These are phyloP conservation scores for Drosophila neutralis DNA, from an alignment of 2,888 invertebrate species.

Conservation along the genomic window DNA sequence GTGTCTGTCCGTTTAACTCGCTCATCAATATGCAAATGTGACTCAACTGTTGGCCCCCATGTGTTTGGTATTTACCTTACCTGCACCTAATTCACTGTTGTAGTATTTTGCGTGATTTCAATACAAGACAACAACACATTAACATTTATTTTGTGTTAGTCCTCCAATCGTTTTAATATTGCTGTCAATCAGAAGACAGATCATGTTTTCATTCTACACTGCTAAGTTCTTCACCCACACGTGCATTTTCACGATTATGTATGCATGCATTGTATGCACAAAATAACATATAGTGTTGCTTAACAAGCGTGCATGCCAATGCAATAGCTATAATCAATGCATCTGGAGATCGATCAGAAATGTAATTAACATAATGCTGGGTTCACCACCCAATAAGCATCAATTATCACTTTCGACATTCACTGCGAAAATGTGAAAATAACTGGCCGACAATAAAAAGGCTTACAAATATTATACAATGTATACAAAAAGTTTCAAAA, in stretches of 20 bases:
- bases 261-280: neutral
- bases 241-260: neutral
- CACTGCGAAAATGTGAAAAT: neutral
- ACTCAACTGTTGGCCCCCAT: slow-evolving; percentile 31
- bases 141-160: slow-evolving; percentile 50
- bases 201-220: slow-evolving; percentile 25
- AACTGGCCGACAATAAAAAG: neutral
- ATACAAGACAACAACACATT: slow-evolving; percentile 72
- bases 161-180: slow-evolving; percentile 26
- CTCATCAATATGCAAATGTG: slow-evolving; percentile 70
- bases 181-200: slow-evolving; percentile 7
- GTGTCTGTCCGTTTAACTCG: slow-evolving; percentile 33
- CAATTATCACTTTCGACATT: neutral
- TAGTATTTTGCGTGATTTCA: slow-evolving; percentile 56
- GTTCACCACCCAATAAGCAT: neutral
- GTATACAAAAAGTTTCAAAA: too few species aligned
- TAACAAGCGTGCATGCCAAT: neutral
- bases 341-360: neutral
- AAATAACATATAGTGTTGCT: neutral
- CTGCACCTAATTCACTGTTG: slow-evolving; percentile 50
- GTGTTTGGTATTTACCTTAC: slow-evolving; percentile 27
- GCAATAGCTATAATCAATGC: neutral
- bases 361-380: neutral
- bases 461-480: neutral
- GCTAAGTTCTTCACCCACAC: neutral